Evolutionary conservation across 1,140 invertebrate genomes (phyloP).

Genomic region (Pseudomyrmex dendroicus): DNA sequence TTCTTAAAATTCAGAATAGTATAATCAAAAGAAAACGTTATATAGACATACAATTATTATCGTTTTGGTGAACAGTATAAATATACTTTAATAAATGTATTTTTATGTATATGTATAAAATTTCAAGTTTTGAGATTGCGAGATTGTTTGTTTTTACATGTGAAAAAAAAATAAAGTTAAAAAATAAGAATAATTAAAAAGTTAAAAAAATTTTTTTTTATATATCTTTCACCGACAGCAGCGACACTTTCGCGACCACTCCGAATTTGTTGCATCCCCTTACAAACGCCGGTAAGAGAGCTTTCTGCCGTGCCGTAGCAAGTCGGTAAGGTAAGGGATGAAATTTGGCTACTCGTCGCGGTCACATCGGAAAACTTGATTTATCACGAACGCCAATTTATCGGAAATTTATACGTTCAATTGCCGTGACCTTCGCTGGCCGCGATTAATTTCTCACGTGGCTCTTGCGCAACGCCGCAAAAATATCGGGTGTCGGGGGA

Average conservation of each 20-base stretch:
- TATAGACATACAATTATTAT: too few relatives aligned
- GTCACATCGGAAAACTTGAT: constrained; percentile 69
- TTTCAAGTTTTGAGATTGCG: too few relatives aligned
- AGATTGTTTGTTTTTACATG: too few relatives aligned
- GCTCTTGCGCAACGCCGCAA: constrained; percentile 64
- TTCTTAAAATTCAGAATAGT: too few relatives aligned
- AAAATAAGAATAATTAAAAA: not conserved
- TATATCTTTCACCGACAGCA: constrained; percentile 48
- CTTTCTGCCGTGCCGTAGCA: constrained; percentile 49
- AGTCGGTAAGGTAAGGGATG: constrained; percentile 71
- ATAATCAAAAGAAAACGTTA: too few relatives aligned
- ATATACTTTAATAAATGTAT: too few relatives aligned
- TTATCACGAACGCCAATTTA: constrained; percentile 77
- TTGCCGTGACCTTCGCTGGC: constrained; percentile 69
- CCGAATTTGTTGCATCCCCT: constrained; percentile 58
- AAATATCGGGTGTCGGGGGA: constrained; percentile 70
- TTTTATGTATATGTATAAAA: too few relatives aligned
- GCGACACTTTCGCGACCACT: constrained; percentile 65
- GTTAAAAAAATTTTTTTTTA: constrained; percentile 28
- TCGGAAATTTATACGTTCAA: constrained; percentile 78
- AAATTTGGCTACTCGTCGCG: constrained; percentile 45
- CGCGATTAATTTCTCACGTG: constrained; percentile 72
- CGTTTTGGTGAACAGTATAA: too few relatives aligned
- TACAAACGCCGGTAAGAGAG: constrained; percentile 63
- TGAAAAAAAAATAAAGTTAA: too few relatives aligned